phyloP scores from a whole-genome alignment of 92 coral and sea anemone species.

The Isaurus tuberculatus region DNA sequence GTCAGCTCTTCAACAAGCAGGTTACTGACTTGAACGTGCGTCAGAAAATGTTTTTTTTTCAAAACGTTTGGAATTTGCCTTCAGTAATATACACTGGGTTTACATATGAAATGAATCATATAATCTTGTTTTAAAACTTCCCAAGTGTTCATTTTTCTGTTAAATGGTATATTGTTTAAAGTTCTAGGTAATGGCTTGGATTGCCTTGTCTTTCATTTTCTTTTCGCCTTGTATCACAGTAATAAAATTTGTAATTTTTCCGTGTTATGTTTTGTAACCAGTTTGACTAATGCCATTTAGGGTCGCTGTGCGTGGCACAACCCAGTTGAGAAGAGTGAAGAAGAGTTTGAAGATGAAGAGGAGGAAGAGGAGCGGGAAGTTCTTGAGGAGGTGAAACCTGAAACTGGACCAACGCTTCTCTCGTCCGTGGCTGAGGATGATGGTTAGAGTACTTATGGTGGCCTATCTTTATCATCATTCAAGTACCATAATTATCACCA shows the following conservation, averaged over 20 bases:
- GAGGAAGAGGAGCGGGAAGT: slow-evolving; percentile 91
- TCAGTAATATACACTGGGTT: no score
- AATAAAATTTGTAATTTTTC: not conserved
- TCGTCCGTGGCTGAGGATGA: slow-evolving; percentile 91
- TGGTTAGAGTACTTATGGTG: slow-evolving; percentile 47
- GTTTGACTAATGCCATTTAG: slow-evolving; percentile 41
- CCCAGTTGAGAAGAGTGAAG: slow-evolving; percentile 91
- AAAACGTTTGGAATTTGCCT: no score
- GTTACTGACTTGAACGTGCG: no score
- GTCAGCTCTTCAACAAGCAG: no score
- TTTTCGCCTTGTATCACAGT: not conserved
- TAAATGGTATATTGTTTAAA: no score
- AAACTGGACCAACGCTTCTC: slow-evolving; percentile 88
- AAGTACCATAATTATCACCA: no score
- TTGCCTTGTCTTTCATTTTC: no score
- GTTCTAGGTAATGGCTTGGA: no score
- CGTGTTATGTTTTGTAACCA: not conserved
- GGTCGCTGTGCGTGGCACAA: slow-evolving; percentile 99
- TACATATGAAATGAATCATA: no score
- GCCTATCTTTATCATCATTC: not conserved
- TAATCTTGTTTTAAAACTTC: no score
- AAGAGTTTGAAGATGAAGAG: slow-evolving; percentile 98
- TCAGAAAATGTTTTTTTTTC: no score
- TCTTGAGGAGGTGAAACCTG: slow-evolving; percentile 90
- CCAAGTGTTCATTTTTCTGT: no score